phyloP scores from a whole-genome alignment of 2,113 vertebrate species.

The Bos javanicus region DNA sequence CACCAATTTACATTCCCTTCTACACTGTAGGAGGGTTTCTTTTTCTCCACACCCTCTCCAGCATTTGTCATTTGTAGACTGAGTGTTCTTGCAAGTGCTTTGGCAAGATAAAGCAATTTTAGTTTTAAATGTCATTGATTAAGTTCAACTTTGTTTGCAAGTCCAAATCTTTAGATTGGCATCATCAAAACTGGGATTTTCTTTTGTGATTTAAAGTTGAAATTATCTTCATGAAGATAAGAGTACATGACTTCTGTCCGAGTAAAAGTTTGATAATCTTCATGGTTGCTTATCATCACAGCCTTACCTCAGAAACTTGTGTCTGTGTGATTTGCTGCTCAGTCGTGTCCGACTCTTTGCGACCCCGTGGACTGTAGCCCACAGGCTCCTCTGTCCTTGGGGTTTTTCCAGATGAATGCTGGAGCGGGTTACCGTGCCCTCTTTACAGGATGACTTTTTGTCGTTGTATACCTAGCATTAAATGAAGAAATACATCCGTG shows the following conservation, averaged over 20 bases:
- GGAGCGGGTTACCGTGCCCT: not conserved
- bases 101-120: not conserved
- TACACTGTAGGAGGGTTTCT: not conserved
- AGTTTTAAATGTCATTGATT: not conserved
- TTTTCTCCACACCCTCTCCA: not conserved
- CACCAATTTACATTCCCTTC: not conserved
- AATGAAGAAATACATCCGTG: not conserved
- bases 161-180: not conserved
- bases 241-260: not conserved
- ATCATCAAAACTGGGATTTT: not conserved
- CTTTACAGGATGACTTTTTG: not conserved
- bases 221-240: not conserved
- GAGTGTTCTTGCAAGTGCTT: not conserved
- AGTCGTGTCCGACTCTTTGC: not conserved
- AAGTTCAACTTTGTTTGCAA: not conserved
- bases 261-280: not conserved
- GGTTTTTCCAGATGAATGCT: not conserved
- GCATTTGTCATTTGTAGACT: not conserved
- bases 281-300: not conserved
- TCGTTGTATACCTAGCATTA: not conserved
- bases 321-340: not conserved
- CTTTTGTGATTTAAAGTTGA: not conserved
- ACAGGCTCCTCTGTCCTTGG: not conserved
- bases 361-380: rapidly evolving
- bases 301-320: not conserved